These are phyloP conservation scores for Gymnobelideus leadbeateri DNA, from an alignment of 2,113 vertebrate genomes.

Conservation along the genomic window DNA sequence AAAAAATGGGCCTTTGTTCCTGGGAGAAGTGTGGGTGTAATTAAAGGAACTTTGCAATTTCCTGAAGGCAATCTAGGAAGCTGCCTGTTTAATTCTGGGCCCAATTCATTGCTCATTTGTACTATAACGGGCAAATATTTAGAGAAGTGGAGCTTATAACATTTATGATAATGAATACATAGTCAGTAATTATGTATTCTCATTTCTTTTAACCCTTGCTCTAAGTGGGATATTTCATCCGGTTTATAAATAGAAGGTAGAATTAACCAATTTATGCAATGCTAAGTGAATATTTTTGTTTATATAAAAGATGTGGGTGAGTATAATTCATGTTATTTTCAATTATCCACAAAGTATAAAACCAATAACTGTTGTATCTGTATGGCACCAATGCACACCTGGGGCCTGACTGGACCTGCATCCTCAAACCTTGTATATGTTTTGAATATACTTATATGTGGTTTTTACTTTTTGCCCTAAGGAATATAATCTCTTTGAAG, in stretches of 20 bases:
- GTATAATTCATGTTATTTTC: background rate
- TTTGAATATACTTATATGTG: background rate
- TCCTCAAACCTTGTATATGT: background rate
- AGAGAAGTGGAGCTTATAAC: background rate
- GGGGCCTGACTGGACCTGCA: background rate
- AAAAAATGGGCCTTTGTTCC: background rate
- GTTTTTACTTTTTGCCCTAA: background rate
- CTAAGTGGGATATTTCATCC: background rate
- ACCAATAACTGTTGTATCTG: background rate
- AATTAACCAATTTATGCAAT: background rate
- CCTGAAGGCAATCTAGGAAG: background rate
- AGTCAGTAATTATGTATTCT: background rate
- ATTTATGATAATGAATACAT: conserved; percentile 8
- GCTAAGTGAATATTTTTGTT: background rate
- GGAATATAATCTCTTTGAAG: background rate
- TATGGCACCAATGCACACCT: background rate
- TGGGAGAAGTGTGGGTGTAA: background rate
- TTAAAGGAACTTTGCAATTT: background rate
- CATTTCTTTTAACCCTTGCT: background rate
- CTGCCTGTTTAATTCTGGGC: conserved; percentile 3
- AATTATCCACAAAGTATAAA: background rate
- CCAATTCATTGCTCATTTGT: background rate
- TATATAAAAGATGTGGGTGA: background rate
- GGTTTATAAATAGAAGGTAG: background rate
- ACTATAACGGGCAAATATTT: background rate